These are phyloP conservation scores for Rana temporaria DNA, from an alignment of 2,113 vertebrate species.

Conservation along the genomic window DNA sequence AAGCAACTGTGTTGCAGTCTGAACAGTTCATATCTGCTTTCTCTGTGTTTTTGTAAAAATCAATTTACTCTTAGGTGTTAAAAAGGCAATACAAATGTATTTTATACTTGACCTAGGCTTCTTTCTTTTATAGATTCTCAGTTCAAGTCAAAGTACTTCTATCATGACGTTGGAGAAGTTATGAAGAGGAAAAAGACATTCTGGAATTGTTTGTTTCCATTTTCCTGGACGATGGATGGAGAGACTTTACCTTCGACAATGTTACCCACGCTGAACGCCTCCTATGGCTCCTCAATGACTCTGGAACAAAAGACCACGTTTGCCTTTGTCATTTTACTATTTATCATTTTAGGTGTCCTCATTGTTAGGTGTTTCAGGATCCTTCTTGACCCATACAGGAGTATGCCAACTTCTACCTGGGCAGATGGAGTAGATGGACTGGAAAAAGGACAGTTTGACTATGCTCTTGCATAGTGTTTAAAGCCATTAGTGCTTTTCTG, in stretches of 20 bases:
- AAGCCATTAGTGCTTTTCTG: neutral
- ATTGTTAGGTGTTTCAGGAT: constrained; percentile 83
- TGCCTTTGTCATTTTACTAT: constrained; percentile 81
- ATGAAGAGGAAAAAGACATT: constrained; percentile 68
- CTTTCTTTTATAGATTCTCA: constrained; percentile 11
- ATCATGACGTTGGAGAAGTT: constrained; percentile 38
- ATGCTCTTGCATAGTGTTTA: constrained; percentile 68
- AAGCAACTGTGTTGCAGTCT: too few relatives aligned
- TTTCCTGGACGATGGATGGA: constrained; percentile 75
- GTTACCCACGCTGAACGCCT: constrained; percentile 65
- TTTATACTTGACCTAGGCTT: neutral
- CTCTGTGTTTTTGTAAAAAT: too few relatives aligned
- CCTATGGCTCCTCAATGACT: constrained; percentile 72
- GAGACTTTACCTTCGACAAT: constrained; percentile 74
- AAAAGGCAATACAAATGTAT: neutral
- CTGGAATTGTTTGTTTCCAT: constrained; percentile 65
- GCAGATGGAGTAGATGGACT: constrained; percentile 81
- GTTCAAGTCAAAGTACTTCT: constrained; percentile 29
- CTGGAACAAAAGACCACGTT: constrained; percentile 86
- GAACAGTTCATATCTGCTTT: too few relatives aligned
- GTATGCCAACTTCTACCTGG: constrained; percentile 84
- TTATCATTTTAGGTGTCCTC: constrained; percentile 84
- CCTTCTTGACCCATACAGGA: constrained; percentile 81
- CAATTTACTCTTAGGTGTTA: too few relatives aligned
- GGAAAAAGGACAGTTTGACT: constrained; percentile 86